Base-by-base conservation (phyloP, 1,140 invertebrate genomes). In the Drosophila nasuta region DNA sequence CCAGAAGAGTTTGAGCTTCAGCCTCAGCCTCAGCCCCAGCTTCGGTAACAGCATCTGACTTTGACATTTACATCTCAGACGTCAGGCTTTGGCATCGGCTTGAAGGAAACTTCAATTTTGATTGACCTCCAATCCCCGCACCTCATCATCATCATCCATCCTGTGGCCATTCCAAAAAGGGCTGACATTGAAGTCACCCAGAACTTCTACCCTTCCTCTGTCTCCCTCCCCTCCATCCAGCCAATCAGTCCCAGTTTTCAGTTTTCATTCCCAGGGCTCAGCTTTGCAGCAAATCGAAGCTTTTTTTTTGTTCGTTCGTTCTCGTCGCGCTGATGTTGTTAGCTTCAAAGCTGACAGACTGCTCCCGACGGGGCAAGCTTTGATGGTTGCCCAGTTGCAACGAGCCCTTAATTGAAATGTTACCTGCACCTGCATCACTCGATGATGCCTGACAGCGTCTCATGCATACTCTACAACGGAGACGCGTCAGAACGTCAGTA, bases 371-470 rank as follows among this genome's bases (percentile, higher is more conserved):
- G 49, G 2, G 41, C 35, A 25, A 52, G 48, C 48, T 64, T 54
- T 64, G 62, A 52, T 43, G 51, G 43, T 13, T 52, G 65, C 30
- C 30, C 17, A 38, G 43, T 35, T 35, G 65, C 54, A 45, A 5
- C n/a, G 54, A 73, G 54, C 58, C 54, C 54, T 60, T 73, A 73
- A 73, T 73, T 73, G 70, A 68, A 73, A 68, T 73, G 64, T 48
- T 59, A 38, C 15, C 10, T 57, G 70, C 64, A 59, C 35, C 63
- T 41, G 13, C 33, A 41, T 3, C 30, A 33, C 30, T 7, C 7
- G 30, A 5, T 33, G 15, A 15, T 41, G 13, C 5, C 33, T 41
- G 51, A 33, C 51, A 33, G n/a, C 41, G 41, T 30, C 28, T 54
- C 51, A 5, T 15, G 28, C 25, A 43, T 13, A 43, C 41, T 13